These are phyloP conservation scores for Periparus ater DNA, from an alignment of 2,797 vertebrate genomes.

Conservation along the genomic window DNA sequence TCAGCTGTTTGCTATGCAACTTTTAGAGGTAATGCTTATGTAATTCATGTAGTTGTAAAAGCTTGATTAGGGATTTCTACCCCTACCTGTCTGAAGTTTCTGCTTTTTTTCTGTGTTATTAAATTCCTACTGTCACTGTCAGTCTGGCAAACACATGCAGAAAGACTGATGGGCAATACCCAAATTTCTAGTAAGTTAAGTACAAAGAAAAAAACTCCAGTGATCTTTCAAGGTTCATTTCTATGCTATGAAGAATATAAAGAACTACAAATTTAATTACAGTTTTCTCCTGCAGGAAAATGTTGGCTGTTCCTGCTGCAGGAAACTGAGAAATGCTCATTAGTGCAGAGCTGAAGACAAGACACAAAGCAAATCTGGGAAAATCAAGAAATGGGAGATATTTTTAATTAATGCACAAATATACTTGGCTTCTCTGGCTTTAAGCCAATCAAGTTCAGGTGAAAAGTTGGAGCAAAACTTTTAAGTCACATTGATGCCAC, in stretches of 20 bases:
- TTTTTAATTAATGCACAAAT: not conserved
- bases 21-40: accelerated
- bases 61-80: not conserved
- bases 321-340: not conserved
- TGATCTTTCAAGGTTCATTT: not conserved
- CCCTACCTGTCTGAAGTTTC: not conserved
- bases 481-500: not conserved
- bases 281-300: not conserved
- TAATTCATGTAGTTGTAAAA: not conserved
- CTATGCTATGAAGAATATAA: not conserved
- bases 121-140: not conserved
- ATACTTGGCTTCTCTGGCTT: not conserved
- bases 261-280: not conserved
- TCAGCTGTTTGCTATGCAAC: not conserved
- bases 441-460: not conserved
- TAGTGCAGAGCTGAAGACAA: not conserved
- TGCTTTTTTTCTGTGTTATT: not conserved
- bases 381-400: not conserved
- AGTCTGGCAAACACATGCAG: not conserved
- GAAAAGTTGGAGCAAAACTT: not conserved
- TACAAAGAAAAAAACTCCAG: not conserved
- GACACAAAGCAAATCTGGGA: not conserved
- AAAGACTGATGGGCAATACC: not conserved
- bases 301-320: not conserved
- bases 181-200: not conserved